Conservation (phyloP, 2,113 vertebrate species). For the Atractosteus spatula region DNA sequence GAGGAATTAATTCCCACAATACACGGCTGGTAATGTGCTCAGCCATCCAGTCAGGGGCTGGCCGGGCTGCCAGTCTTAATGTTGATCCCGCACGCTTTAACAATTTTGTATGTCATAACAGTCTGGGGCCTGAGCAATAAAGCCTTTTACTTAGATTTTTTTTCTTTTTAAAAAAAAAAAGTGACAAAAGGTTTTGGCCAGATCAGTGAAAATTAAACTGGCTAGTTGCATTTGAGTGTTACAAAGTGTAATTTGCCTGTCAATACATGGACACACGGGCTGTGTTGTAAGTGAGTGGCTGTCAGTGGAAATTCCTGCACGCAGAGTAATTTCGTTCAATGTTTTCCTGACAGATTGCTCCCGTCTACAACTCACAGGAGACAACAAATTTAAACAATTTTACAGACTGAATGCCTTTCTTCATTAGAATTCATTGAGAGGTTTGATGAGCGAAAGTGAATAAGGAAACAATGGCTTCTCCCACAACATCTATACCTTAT, state of each 20-base stretch:
- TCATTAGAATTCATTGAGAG: constrained; percentile 89
- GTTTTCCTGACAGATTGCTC: constrained; percentile 95
- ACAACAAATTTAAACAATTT: constrained; percentile 86
- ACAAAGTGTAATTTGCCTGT: constrained; percentile 91
- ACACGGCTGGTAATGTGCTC: constrained; percentile 83
- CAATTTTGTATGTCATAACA: constrained; percentile 82
- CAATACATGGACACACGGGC: constrained; percentile 82
- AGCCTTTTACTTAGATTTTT: constrained; percentile 38
- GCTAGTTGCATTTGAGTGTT: constrained; percentile 77
- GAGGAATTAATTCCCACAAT: constrained; percentile 97
- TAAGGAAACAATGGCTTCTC: constrained; percentile 67
- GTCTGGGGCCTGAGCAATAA: constrained; percentile 54
- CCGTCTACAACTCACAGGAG: constrained; percentile 86
- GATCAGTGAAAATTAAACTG: constrained; percentile 84
- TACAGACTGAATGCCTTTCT: constrained; percentile 86
- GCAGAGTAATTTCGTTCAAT: constrained; percentile 92
- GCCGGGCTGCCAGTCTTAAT: constrained; percentile 89
- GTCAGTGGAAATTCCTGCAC: constrained; percentile 83
- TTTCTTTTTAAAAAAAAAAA: constrained; percentile 38
- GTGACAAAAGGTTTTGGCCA: constrained; percentile 70
- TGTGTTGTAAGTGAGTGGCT: constrained; percentile 74
- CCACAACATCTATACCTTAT: constrained; percentile 61
- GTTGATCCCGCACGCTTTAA: constrained; percentile 73
- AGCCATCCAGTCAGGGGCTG: constrained; percentile 80
- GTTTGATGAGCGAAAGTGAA: constrained; percentile 62